These are phyloP conservation scores for Nemotelus nigrinus DNA, from an alignment of 2,888 invertebrate genomes.

Conservation along the genomic window DNA sequence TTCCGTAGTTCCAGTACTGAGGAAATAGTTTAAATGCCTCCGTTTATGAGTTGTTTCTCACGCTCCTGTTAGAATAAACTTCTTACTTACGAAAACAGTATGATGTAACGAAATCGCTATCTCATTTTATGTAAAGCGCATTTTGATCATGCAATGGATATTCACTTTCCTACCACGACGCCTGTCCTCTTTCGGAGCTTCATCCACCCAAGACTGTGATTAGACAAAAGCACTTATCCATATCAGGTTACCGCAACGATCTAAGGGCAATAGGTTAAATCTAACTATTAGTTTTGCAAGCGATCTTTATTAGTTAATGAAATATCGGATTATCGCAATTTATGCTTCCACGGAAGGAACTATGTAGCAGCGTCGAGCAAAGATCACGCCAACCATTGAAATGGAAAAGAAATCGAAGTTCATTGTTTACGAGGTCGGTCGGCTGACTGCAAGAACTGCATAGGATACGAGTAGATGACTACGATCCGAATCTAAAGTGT, in stretches of 20 bases:
- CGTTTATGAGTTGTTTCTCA: no score
- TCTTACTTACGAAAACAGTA: no score
- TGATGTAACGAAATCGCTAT: no score
- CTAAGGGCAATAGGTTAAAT: slow-evolving; percentile 31
- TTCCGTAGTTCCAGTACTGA: no score
- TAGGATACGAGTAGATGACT: neutral
- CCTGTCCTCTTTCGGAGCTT: no score
- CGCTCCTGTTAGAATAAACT: no score
- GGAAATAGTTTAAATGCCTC: no score
- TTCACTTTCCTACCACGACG: no score
- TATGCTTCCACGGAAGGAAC: slow-evolving; percentile 39
- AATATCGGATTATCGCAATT: slow-evolving; percentile 37
- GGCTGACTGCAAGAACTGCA: neutral
- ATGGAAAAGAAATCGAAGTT: slow-evolving; percentile 44
- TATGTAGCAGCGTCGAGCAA: slow-evolving; percentile 22
- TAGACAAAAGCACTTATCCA: slow-evolving; percentile 1
- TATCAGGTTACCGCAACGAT: slow-evolving; percentile 22
- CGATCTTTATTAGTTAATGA: slow-evolving; percentile 41
- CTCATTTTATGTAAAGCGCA: no score
- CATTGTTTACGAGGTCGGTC: slow-evolving; percentile 42
- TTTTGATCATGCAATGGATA: no score
- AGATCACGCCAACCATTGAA: slow-evolving; percentile 40
- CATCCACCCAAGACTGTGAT: no score
- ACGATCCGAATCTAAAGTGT: slow-evolving; percentile 26
- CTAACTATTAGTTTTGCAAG: slow-evolving; percentile 38